phyloP scores from a whole-genome alignment of 2,113 vertebrate species.

The Willisornis vidua region DNA sequence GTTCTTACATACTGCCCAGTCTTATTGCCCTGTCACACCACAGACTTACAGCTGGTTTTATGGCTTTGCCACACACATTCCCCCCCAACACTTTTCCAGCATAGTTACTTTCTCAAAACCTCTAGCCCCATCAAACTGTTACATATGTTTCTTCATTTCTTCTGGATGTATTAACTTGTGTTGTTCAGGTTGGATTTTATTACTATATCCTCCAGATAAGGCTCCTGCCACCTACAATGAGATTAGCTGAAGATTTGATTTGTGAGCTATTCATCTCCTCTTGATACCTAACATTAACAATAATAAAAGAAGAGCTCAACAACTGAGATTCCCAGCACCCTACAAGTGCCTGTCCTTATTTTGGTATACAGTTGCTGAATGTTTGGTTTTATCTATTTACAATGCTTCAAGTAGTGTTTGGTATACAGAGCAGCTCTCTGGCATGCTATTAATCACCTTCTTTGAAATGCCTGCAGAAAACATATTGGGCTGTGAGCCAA shows the following conservation, averaged over 20 bases:
- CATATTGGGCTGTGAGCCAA: not conserved
- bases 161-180: not conserved
- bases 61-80: not conserved
- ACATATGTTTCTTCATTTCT: not conserved
- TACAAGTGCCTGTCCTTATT: not conserved
- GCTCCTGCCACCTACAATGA: conserved; percentile 17
- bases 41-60: not conserved
- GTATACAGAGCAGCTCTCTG: conserved; percentile 11
- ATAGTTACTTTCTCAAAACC: not conserved
- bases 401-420: not conserved
- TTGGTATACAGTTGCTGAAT: not conserved
- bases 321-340: not conserved
- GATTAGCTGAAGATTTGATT: conserved; percentile 47
- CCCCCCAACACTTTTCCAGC: not conserved
- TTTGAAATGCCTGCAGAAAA: not conserved
- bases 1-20: not conserved
- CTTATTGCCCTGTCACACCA: not conserved
- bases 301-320: conserved; percentile 20
- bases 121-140: not conserved
- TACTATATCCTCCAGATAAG: conserved; percentile 34
- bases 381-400: not conserved
- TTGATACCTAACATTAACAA: conserved; percentile 10
- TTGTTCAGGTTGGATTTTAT: conserved; percentile 14
- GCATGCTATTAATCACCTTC: conserved; percentile 32
- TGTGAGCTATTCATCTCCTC: conserved; percentile 24